Evolutionary conservation across 2,113 vertebrate genomes (phyloP), one percentile per base, ranked within the genome.

Genomic region (Cryptomyrus ogoouensis): DNA sequence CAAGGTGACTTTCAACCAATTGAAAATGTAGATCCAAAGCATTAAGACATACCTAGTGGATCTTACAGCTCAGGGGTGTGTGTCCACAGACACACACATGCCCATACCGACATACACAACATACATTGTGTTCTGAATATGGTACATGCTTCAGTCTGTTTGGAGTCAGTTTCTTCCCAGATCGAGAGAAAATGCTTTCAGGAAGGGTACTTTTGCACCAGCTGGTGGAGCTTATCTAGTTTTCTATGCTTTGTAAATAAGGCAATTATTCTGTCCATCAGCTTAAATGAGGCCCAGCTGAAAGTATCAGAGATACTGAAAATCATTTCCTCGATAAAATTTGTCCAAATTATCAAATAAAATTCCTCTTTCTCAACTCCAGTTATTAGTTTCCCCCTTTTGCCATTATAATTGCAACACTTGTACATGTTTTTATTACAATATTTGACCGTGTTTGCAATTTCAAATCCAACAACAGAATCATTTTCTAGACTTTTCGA

Each of bases 1-100:
- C 17, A 93, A 93, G 92, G 91, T 92, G 91, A 93, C 91, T 90
- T 90, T 85, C 5, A n/a, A 35, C 47, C 50, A 77, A 3, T 89
- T 74, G 58, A 50, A 70, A 44, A 52, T 53, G 87, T 50, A 89
- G 89, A 13, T 52, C 84, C 89, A 42, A 83, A 2, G 7, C 87
- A 88, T 89, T 90, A 85, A 66, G 35, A 89, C 87, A 3, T 17
- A 87, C 4, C 80, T 15, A 21, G 42, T n/a, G n/a, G 3, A 85
- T 85, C 49, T 39, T 50, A 50, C 83, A 8, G 42, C 24, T 5
- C 42, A 47, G 44, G 80, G 39, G 3, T 49, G 52, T 50, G 19
- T 19, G 35, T 19, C 3, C 53, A 39, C 53, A 47, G 9, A 70
- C 44, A 19, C 35, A 24, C 87, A 24, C 53, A 44, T 39, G 24